Evolutionary conservation across 2,888 invertebrate genomes (phyloP), one percentile per base, ranked within the genome.

Genomic region (Cheilosia scutellata): DNA sequence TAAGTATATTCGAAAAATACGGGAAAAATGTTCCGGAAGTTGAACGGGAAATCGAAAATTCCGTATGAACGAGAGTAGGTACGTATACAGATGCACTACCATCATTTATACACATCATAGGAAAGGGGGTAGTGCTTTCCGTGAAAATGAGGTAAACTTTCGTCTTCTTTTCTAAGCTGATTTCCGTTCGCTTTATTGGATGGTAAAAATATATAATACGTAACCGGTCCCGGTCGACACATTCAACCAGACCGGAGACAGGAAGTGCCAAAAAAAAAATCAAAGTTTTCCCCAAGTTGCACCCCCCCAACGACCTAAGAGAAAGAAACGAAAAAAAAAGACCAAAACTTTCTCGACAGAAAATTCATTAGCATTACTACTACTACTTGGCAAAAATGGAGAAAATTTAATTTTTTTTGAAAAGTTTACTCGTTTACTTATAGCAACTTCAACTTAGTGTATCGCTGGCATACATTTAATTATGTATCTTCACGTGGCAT

Each of bases 1-100:
- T n/a, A 25, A 16, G 16, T 29, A n/a, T 13, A 25, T 44, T 55
- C 42, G 51, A 57, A 44, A 25, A 53, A 70, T 31, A n/a, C 37
- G 29, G 27, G 9, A 40, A 7, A 55, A 53, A 44, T 62, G 58
- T 74, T 72, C 42, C 75, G 82, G 72, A 86, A 82, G 76, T 74
- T 76, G 25, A 77, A 86, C 70, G 75, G 86, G 86, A 86, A 82
- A 86, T 86, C 82, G 86, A 86, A 86, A 86, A 86, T 86, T 77
- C 68, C 57, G 11, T 63, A 75, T 79, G 74, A 70, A 74, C 13
- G 53, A 66, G 57, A 57, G 58, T 60, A 55, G 42, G 20, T 40
- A 9, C 33, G n/a, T 44, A n/a, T 11, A 63, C 53, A 51, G 20
- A 20, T 20, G 2, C 20, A 20, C 20, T 20, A 20, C 20, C 25